These are phyloP conservation scores for Gallinago media DNA, from an alignment of 2,113 vertebrate species.

Conservation along the genomic window DNA sequence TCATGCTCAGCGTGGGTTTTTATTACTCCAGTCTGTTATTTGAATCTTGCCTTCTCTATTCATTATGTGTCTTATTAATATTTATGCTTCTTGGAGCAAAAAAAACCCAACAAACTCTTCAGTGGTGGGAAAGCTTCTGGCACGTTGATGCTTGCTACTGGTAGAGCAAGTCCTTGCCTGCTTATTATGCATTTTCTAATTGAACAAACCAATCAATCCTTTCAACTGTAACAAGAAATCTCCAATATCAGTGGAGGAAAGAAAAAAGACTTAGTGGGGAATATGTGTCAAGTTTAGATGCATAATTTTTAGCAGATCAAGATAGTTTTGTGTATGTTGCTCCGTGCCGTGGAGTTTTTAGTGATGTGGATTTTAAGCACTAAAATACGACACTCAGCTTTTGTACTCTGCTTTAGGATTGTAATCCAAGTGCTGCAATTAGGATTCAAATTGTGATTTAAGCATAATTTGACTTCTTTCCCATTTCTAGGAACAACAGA, in stretches of 20 bases:
- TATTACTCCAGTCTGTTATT: not conserved
- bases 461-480: not conserved
- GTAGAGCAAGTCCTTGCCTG: not conserved
- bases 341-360: not conserved
- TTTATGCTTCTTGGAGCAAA: not conserved
- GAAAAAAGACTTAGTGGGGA: not conserved
- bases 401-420: not conserved
- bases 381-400: not conserved
- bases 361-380: not conserved
- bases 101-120: not conserved
- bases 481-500: conserved; percentile 86
- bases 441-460: not conserved
- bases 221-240: not conserved
- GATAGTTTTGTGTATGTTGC: not conserved
- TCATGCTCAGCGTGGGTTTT: not conserved
- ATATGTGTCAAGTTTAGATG: not conserved
- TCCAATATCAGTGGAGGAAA: not conserved
- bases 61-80: not conserved
- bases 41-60: not conserved
- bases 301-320: not conserved
- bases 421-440: not conserved
- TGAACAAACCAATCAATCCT: not conserved
- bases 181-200: not conserved
- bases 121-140: not conserved
- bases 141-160: not conserved